Evolutionary conservation across 2,797 vertebrate species (phyloP).

Genomic region (Periophthalmus magnuspinnatus): DNA sequence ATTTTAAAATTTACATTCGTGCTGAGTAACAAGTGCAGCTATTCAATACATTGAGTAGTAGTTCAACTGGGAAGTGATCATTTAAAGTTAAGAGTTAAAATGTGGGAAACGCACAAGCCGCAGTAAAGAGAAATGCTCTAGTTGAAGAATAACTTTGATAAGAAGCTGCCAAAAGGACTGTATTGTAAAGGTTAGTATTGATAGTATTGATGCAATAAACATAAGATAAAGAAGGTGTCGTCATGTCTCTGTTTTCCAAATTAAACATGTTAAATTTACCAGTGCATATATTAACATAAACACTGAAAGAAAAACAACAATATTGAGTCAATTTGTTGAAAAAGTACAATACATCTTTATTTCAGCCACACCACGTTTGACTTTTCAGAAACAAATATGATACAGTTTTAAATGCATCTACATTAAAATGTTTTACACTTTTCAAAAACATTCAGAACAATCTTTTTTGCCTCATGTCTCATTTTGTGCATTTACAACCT

Average conservation of each 20-base stretch:
- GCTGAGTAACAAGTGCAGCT: neutral
- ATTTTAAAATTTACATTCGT: neutral
- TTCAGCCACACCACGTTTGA: constrained; percentile 60
- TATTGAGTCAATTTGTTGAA: constrained; percentile 42
- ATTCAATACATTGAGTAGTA: neutral
- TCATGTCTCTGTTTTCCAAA: neutral
- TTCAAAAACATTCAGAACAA: constrained; percentile 61
- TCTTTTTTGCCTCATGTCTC: constrained; percentile 25
- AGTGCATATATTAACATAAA: neutral
- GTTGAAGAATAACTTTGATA: constrained; percentile 60
- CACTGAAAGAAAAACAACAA: neutral
- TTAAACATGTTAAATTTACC: neutral
- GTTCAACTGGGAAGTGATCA: neutral
- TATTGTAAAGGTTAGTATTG: constrained; percentile 13
- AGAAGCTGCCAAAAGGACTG: constrained; percentile 34
- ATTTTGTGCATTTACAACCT: constrained; percentile 9
- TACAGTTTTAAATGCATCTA: constrained; percentile 70
- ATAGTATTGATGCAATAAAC: constrained; percentile 24
- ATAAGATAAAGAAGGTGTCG: constrained; percentile 1
- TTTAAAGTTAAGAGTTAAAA: constrained; percentile 1
- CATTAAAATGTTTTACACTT: constrained; percentile 32
- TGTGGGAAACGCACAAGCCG: neutral
- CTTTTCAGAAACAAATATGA: constrained; percentile 70
- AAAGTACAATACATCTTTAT: constrained; percentile 72
- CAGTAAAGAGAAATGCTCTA: constrained; percentile 16